Evolutionary conservation across 2,113 vertebrate species (phyloP), one percentile per base, ranked within the genome.

Genomic region (Oreochromis tanganicae): DNA sequence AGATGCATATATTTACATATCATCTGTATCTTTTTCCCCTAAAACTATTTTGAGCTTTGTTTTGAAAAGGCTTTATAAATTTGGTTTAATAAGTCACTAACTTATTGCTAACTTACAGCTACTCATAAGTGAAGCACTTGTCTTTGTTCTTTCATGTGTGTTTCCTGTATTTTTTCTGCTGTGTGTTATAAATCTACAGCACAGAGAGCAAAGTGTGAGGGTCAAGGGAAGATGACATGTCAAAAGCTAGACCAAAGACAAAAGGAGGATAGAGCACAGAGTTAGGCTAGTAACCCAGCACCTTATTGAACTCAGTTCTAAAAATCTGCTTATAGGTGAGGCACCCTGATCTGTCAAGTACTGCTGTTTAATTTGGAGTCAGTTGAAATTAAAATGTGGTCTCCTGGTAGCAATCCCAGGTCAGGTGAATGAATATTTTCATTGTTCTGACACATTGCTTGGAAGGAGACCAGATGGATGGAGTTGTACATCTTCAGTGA

Each of bases 381-480:
- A 57, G 68, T 32, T 82, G 54, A 80, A 86, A 82, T 80, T 80
- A 71, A 81, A 81, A 86, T 38, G 16, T 27, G 6, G 61, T 81
- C 88, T 89, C 81, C 34, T 41, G 57, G 46, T 82, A 80, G 41
- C 14, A 52, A 71, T 63, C 52, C 19, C 4, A n/a, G 81, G 88
- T 86, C 75, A 87, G 36, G 7, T 36, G 32, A 86, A 83, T 85
- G 11, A 87, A 87, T 81, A 83, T 85, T 85, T 75, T 83, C 78
- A 88, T 83, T 86, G 21, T 46, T 84, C 68, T 59, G 68, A 90
- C 80, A 83, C 13, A 17, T 4, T 29, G 29, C 61, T 61, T n/a
- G 17, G 57, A 89, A 29, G 63, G 79, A 80, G 68, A 90, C 87
- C 90, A 95, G 93, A 94, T 92, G 92, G 88, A 36, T n/a, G 24